Evolutionary conservation across 2,888 invertebrate species (phyloP), one percentile per base, ranked within the genome.

Genomic region (Drosophila hamatofila): DNA sequence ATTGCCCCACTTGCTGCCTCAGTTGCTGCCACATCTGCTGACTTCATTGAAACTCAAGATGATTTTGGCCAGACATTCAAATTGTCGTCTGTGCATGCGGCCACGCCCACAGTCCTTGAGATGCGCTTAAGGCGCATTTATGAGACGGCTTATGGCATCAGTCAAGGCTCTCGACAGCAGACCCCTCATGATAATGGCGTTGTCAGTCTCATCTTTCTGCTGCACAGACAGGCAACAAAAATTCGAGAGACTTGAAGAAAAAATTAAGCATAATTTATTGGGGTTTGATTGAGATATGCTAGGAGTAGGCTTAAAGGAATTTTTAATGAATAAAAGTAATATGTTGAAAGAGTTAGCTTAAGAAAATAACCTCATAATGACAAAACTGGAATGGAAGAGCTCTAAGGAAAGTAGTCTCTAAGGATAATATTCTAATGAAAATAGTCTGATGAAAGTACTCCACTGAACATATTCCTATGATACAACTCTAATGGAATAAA

Each of bases 61-160:
- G 70, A n/a, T 18, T 30, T 14, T 39, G 23, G 16, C 30, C 30
- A 56, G 56, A 37, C 62, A 62, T 56, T 48, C 11, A 30, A 57
- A 57, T 39, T n/a, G 23, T 16, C 62, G 42, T 23, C 49, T 51
- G 14, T 16, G 42, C 51, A 51, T 42, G 39, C 14, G 52, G 48
- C 51, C 46, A 58, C 58, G 46, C 58, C 58, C 37, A 37, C 16
- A 33, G 48, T 62, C 63, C 75, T 75, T 75, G 75, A 58, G 62
- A 33, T 48, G 54, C 52, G 58, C 58, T 65, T 69, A 59, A 51
- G 52, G 12, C 56, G 54, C 44, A 69, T 63, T 75, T 59, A 58
- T 37, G 25, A 14, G 62, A 35, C 46, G 49, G 16, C 23, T 66
- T 39, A 42, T 23, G 56, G 30, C 56, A 56, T 56, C 56, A 59